Evolutionary conservation across 2,113 vertebrate species (phyloP).

Genomic region (Pimephales promelas): DNA sequence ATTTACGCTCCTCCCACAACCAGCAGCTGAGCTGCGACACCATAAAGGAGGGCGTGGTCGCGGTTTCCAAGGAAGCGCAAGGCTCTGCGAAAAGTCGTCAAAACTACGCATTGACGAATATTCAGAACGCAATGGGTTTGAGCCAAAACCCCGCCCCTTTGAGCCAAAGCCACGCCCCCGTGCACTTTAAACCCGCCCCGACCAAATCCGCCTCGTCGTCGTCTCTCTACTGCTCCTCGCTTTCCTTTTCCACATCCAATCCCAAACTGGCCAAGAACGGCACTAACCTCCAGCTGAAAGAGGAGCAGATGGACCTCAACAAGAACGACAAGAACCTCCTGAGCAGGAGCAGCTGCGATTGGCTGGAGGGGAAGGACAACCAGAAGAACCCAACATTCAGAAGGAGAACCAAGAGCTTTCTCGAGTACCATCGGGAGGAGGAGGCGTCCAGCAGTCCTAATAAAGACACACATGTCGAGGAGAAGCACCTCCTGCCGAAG

Average conservation of each 20-base stretch:
- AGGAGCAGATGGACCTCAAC: conserved; percentile 89
- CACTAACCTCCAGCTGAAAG: conserved; percentile 94
- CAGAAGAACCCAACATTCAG: conserved; percentile 73
- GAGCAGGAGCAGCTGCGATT: conserved; percentile 79
- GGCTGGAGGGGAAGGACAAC: conserved; percentile 85
- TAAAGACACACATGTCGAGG: conserved; percentile 56
- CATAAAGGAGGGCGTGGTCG: conserved; percentile 77
- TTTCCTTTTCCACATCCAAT: conserved; percentile 80
- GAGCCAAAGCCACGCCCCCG: conserved; percentile 61
- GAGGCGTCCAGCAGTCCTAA: conserved; percentile 51
- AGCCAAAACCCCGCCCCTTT: too few relatives aligned
- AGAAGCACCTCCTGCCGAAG: conserved; percentile 68
- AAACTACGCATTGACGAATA: conserved; percentile 87
- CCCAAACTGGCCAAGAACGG: conserved; percentile 96
- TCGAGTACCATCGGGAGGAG: conserved; percentile 76
- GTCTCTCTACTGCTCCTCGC: conserved; percentile 69
- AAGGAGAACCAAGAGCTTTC: conserved; percentile 92
- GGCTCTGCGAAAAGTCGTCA: conserved; percentile 88
- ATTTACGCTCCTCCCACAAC: conserved; percentile 93
- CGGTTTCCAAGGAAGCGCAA: conserved; percentile 73
- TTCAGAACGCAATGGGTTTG: conserved; percentile 90
- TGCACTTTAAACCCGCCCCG: conserved; percentile 65
- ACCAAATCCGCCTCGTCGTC: conserved; percentile 79
- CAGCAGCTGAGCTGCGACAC: conserved; percentile 89
- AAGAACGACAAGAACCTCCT: conserved; percentile 76